Percentiles rank a stretch among this genome's conserved stretches.
Evolutionary conservation across 2,113 vertebrate species (phyloP).

Genomic region (Onychostoma macrolepis): DNA sequence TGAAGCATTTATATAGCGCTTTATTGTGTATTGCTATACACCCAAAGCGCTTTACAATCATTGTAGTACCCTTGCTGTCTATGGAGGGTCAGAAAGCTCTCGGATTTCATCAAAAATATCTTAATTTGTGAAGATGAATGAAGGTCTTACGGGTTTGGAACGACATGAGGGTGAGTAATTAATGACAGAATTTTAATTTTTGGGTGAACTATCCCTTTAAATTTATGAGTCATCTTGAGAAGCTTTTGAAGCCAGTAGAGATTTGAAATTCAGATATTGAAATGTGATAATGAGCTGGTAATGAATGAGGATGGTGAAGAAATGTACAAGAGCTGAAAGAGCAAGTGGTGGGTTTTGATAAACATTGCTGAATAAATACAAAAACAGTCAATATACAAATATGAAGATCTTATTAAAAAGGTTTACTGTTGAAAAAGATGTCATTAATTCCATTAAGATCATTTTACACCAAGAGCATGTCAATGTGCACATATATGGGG

Average conservation of each 20-base stretch:
- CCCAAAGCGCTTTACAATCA: too few species aligned
- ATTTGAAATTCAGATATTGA: slow-evolving; percentile 11
- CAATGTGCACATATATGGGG: not conserved
- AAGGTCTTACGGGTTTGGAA: too few species aligned
- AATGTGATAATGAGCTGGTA: not conserved
- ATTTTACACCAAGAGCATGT: not conserved
- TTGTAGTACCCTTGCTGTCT: too few species aligned
- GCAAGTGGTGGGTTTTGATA: not conserved
- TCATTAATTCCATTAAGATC: not conserved
- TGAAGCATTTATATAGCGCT: too few species aligned
- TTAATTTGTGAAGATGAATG: too few species aligned
- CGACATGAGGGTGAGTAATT: too few species aligned
- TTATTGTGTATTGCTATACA: too few species aligned
- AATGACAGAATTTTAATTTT: too few species aligned
- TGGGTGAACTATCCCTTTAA: not conserved
- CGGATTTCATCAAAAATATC: too few species aligned
- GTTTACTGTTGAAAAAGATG: slow-evolving; percentile 66
- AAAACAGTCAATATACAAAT: not conserved
- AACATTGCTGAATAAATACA: not conserved
- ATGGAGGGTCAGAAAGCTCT: too few species aligned
- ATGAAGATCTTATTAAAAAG: slow-evolving; percentile 38
- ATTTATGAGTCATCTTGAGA: not conserved
- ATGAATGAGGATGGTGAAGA: not conserved
- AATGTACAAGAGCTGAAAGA: not conserved
- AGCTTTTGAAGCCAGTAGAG: not conserved